Percentiles rank a stretch among this genome's conserved stretches.
These are phyloP conservation scores for Nomada ferruginata DNA, from an alignment of 2,888 invertebrate species.

Conservation along the genomic window DNA sequence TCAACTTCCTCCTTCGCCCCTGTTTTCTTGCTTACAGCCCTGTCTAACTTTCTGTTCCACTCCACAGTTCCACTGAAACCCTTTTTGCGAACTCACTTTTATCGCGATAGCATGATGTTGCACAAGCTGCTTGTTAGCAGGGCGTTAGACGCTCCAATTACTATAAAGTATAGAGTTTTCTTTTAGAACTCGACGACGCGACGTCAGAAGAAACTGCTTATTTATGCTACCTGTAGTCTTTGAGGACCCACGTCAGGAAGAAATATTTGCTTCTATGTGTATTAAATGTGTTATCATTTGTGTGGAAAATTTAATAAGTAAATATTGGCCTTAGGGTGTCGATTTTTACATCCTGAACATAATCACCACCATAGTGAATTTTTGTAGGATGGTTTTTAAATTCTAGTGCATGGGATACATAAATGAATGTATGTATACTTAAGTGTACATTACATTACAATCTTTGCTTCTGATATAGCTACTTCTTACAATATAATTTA, in stretches of 20 bases:
- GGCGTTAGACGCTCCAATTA: slow-evolving; percentile 55
- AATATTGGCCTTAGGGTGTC: too few relatives aligned
- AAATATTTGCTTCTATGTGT: background rate
- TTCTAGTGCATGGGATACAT: too few relatives aligned
- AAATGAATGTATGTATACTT: too few relatives aligned
- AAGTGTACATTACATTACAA: too few relatives aligned
- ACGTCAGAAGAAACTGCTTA: background rate
- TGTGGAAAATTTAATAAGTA: too few relatives aligned
- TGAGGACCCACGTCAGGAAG: background rate
- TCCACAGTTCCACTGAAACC: background rate
- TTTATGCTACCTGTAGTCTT: background rate
- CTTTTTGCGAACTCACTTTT: slow-evolving; percentile 23
- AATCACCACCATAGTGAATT: too few relatives aligned
- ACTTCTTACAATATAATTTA: too few relatives aligned
- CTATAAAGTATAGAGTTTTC: slow-evolving; percentile 39
- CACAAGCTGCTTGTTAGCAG: slow-evolving; percentile 47
- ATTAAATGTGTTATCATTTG: background rate
- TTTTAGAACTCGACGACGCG: background rate
- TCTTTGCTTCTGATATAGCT: too few relatives aligned
- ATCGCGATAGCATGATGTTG: slow-evolving; percentile 49
- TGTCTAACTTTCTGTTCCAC: background rate
- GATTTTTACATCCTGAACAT: too few relatives aligned
- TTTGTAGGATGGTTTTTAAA: too few relatives aligned
- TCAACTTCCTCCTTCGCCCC: slow-evolving; percentile 35
- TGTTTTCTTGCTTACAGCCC: background rate